These are phyloP conservation scores for Phrixothrix hirtus DNA, from an alignment of 2,888 invertebrate genomes.

Conservation along the genomic window DNA sequence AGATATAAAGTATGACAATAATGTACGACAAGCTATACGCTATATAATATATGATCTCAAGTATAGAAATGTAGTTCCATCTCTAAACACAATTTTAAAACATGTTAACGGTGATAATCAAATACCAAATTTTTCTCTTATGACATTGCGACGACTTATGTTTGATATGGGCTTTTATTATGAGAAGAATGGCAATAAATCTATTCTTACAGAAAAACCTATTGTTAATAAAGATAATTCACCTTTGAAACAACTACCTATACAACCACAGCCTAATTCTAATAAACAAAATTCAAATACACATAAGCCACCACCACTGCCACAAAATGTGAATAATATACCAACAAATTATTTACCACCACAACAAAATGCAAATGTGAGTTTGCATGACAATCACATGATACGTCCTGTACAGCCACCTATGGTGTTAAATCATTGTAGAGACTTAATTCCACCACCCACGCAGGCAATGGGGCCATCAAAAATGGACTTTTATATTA, in stretches of 20 bases:
- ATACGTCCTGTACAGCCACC: conserved; percentile 33
- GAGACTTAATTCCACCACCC: conserved; percentile 32
- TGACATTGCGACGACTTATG: conserved; percentile 51
- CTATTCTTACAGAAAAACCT: conserved; percentile 48
- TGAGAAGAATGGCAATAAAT: conserved; percentile 51
- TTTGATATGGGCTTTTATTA: conserved; percentile 55
- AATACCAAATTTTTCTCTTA: conserved; percentile 52
- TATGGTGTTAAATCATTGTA: conserved; percentile 36
- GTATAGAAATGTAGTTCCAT: conserved; percentile 49
- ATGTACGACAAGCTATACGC: conserved; percentile 49
- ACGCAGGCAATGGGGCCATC: conserved; percentile 35
- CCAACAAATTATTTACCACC: conserved; percentile 23
- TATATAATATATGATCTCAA: conserved; percentile 52
- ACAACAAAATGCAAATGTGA: conserved; percentile 32
- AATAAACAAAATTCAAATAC: conserved; percentile 1
- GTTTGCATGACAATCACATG: conserved; percentile 39
- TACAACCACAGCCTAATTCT: background rate
- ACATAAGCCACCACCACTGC: conserved; percentile 12
- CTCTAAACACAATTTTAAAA: conserved; percentile 50
- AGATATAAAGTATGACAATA: conserved; percentile 52
- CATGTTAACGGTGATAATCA: conserved; percentile 45
- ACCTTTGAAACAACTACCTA: conserved; percentile 6
- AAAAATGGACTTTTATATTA: conserved; percentile 26
- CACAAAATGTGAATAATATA: conserved; percentile 18
- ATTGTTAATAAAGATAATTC: conserved; percentile 25